Base-by-base conservation (phyloP, 2,797 vertebrate species). In the Oceanodroma leucorhoa region DNA sequence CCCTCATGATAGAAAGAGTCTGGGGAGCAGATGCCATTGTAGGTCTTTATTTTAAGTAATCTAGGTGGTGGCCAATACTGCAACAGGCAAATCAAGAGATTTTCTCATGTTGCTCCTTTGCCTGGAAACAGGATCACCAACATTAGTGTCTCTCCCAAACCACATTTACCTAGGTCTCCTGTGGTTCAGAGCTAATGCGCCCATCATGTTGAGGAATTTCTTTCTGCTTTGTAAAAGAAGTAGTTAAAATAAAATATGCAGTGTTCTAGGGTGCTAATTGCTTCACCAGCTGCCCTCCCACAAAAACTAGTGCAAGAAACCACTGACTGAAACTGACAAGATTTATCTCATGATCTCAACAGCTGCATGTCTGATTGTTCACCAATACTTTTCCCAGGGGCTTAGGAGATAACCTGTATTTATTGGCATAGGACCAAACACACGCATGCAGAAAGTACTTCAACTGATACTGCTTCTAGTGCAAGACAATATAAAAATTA, bases 1-100 rank as follows among this genome's bases (percentile, higher is more conserved):
- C 10, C 10, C 2, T 17, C 4, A 0, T 20, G 23, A 10, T 20
- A 53, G 40, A n/a, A 38, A 22, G 14, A 60, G 4, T 19, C 17
- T 65, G 38, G 23, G n/a, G 14, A 67, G 8, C 2, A 66, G 8
- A 62, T 24, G 7, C 1, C 5, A 5, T 12, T 53, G 1, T 29
- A 30, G 2, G 4, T 55, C 34, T 89, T n/a, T 27, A 57, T 32
- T 89, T n/a, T 27, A 57, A 30, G 3, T 40, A 53, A 65, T 24
- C 13, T 53, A 48, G 1, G 3, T 30, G 8, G 15, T 40, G 7
- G 18, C 5, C 46, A 48, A 19, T 36, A 43, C 18, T 29, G n/a
- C 9, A 55, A 36, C 6, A 87, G 20, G 10, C 10, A 84, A 79
- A 87, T 69, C 23, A 82, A 58, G 38, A 61, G 2, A 24, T 32